Conservation (phyloP, 2,797 vertebrate genomes). For the Tokudaia tokunoshimensis region DNA sequence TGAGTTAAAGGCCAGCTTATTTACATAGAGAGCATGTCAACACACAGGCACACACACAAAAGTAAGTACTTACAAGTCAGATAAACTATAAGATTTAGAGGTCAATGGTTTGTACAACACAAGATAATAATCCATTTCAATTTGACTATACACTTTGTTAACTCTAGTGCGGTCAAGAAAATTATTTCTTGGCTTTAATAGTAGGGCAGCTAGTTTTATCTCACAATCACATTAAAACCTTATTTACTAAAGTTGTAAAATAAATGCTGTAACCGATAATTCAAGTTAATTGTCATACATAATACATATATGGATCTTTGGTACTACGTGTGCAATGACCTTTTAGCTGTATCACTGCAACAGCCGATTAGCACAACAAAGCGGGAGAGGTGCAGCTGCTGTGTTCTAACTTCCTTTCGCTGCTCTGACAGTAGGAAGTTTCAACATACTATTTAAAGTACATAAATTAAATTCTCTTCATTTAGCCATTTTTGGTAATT, state of each 20-base stretch:
- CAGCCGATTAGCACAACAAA: neutral
- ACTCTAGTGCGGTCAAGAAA: neutral
- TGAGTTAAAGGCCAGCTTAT: neutral
- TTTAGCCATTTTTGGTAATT: neutral
- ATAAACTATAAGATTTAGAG: conserved; percentile 29
- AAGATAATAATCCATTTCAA: neutral
- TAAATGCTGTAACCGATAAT: conserved; percentile 16
- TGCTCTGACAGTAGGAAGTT: conserved; percentile 18
- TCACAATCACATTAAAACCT: conserved; percentile 41
- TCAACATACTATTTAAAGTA: conserved; percentile 21
- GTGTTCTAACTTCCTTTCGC: conserved; percentile 3
- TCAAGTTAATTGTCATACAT: neutral
- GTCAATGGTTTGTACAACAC: neutral
- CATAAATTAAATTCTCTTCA: conserved; percentile 2
- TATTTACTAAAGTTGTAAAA: neutral
- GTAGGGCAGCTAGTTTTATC: neutral
- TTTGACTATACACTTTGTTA: neutral
- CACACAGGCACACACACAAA: neutral
- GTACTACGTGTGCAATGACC: neutral
- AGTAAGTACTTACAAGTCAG: conserved; percentile 28
- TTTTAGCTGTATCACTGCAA: neutral
- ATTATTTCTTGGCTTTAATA: conserved; percentile 12
- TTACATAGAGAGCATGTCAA: neutral
- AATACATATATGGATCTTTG: neutral
- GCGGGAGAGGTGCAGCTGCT: neutral